Conservation (phyloP, 2,797 vertebrate species). For the Pantherophis vulpinus region DNA sequence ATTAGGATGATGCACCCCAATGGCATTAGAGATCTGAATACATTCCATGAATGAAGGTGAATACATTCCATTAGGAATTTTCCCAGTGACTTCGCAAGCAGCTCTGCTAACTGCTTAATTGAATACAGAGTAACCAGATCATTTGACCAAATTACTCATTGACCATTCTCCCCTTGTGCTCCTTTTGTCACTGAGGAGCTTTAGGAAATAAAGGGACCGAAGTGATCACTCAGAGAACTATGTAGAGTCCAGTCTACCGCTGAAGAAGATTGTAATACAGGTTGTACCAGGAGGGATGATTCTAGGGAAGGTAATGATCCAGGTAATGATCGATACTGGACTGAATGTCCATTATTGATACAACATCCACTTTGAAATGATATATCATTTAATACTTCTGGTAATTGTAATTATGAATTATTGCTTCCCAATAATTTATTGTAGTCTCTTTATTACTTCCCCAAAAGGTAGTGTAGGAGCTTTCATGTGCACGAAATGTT, state of each 20-base stretch:
- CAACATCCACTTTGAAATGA: not conserved
- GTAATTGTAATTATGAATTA: not conserved
- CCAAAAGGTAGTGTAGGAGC: not conserved
- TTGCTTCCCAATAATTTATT: not conserved
- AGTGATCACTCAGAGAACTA: not conserved
- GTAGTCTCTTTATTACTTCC: conserved; percentile 15
- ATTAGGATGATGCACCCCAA: not conserved
- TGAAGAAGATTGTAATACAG: not conserved
- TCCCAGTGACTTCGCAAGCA: not conserved
- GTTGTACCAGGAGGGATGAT: not conserved
- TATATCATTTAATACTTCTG: not conserved
- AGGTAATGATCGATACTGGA: not conserved
- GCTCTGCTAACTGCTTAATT: not conserved
- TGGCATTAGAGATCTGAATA: not conserved
- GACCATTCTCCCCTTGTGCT: not conserved
- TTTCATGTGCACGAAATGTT: not conserved
- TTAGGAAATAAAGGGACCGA: not conserved
- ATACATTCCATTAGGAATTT: not conserved
- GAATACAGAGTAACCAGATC: not conserved
- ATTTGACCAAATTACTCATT: not conserved
- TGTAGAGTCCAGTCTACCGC: not conserved
- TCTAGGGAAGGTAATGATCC: not conserved
- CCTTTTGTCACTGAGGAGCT: not conserved
- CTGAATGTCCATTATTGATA: not conserved
- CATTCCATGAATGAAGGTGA: not conserved